Percentiles rank a stretch among this genome's conserved stretches.
These are phyloP conservation scores for Drosophila aff. DNA, from an alignment of 1,140 invertebrate species.

Conservation along the genomic window DNA sequence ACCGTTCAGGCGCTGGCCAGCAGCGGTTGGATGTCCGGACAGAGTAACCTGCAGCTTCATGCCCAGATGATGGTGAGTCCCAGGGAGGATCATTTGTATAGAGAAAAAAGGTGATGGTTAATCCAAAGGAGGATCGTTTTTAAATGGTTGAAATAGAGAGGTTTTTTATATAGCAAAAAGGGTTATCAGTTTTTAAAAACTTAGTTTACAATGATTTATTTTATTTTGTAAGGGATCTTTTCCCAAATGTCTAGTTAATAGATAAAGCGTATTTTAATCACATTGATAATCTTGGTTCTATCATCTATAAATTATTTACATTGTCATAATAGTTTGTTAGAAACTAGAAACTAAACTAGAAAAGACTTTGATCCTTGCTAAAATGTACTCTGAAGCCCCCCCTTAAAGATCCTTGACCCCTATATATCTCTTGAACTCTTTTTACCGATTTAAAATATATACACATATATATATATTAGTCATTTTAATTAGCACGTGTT, in stretches of 20 bases:
- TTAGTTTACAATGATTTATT: not conserved
- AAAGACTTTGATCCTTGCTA: accelerated
- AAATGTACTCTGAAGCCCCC: not conserved
- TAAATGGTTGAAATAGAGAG: not conserved
- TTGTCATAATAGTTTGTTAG: too few relatives aligned
- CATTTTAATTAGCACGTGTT: not conserved
- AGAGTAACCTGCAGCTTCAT: slow-evolving; percentile 73
- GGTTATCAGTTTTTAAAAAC: not conserved
- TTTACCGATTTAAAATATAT: not conserved
- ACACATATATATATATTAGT: not conserved
- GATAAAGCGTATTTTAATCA: not conserved
- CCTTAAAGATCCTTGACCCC: not conserved
- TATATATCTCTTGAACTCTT: not conserved
- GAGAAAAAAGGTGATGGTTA: not conserved
- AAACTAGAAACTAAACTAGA: too few relatives aligned
- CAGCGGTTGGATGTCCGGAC: slow-evolving; percentile 78
- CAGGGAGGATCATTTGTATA: not conserved
- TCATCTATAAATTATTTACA: too few relatives aligned
- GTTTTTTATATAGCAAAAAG: not conserved
- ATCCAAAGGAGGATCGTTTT: not conserved
- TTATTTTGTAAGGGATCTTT: not conserved
- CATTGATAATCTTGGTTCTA: not conserved
- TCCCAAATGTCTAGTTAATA: not conserved
- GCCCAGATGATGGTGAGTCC: slow-evolving; percentile 82
- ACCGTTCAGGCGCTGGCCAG: slow-evolving; percentile 77